These are phyloP conservation scores for Pogonocichla stellata DNA, from an alignment of 2,113 vertebrate genomes.

Conservation along the genomic window DNA sequence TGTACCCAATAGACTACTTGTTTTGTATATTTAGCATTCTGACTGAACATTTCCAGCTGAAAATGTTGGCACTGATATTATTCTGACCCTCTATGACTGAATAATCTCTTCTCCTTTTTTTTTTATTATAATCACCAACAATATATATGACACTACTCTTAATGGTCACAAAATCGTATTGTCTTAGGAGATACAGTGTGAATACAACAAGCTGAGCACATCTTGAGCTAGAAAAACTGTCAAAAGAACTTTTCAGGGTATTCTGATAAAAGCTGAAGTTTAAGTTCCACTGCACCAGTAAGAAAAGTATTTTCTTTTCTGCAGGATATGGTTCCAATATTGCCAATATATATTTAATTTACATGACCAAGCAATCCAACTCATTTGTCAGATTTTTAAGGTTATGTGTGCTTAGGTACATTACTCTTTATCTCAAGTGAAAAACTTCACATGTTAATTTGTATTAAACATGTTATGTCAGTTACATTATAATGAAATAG, in stretches of 20 bases:
- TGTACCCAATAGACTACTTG: fast-evolving
- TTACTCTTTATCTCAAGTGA: not conserved
- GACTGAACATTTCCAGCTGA: not conserved
- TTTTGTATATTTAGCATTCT: not conserved
- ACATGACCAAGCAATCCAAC: not conserved
- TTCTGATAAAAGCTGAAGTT: not conserved
- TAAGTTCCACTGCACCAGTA: not conserved
- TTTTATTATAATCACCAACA: not conserved
- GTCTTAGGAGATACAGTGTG: not conserved
- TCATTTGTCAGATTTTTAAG: not conserved
- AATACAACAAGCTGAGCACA: not conserved
- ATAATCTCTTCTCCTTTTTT: not conserved
- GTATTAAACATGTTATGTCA: not conserved
- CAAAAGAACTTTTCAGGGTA: not conserved
- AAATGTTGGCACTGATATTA: not conserved
- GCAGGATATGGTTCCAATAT: not conserved
- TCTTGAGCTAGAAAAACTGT: not conserved
- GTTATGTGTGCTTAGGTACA: not conserved
- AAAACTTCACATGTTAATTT: not conserved
- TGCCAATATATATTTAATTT: not conserved
- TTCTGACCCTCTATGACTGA: not conserved
- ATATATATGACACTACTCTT: not conserved
- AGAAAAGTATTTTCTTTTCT: not conserved
- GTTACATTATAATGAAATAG: not conserved
- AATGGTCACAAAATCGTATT: not conserved